Evolutionary conservation across 2,113 vertebrate species (phyloP).

Genomic region (Lepisosteus oculatus): DNA sequence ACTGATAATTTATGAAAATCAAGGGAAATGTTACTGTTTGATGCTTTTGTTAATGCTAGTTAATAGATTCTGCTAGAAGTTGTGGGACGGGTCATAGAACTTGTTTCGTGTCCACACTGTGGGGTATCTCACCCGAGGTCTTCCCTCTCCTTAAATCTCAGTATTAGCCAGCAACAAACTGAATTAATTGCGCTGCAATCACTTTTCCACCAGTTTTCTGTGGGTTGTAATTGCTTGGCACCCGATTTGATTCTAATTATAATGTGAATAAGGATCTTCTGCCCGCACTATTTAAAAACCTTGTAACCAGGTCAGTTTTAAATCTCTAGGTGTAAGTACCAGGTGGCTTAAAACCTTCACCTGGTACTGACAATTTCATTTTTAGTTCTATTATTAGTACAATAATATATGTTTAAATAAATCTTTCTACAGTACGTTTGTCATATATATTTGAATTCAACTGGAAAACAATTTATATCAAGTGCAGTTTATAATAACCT

Average conservation of each 20-base stretch:
- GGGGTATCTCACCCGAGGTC: not conserved
- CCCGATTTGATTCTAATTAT: not conserved
- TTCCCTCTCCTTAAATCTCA: not conserved
- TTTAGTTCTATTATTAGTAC: too few species aligned
- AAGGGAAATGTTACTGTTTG: constrained; percentile 26
- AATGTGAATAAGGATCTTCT: not conserved
- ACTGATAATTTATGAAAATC: constrained; percentile 50
- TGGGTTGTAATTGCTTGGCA: not conserved
- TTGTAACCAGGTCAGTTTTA: too few species aligned
- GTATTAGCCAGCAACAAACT: not conserved
- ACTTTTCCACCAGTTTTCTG: constrained; percentile 7
- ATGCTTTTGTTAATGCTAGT: constrained; percentile 26
- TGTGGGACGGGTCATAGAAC: not conserved
- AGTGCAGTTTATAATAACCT: too few species aligned
- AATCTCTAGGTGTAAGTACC: too few species aligned
- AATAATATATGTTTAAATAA: too few species aligned
- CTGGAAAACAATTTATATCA: too few species aligned
- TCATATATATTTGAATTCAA: too few species aligned
- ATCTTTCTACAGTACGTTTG: too few species aligned
- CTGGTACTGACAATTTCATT: too few species aligned
- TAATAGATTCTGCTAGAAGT: not conserved
- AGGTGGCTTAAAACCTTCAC: too few species aligned
- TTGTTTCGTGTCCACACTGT: not conserved
- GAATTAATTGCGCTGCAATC: not conserved
- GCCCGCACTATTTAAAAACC: too few species aligned